Conservation (phyloP, 2,888 invertebrate species). For the Hesperia comma region DNA sequence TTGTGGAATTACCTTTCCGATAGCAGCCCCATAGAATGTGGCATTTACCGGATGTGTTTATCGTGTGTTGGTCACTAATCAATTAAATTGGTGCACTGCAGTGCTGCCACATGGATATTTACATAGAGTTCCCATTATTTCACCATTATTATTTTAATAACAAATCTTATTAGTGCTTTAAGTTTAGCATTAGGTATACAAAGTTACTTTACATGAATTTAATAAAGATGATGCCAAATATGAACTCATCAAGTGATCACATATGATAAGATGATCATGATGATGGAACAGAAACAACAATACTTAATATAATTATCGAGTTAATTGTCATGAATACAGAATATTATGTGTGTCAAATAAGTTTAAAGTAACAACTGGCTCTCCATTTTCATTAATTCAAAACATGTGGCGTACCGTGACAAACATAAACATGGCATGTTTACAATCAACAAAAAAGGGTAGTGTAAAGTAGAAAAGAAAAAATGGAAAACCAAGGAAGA, state of each 20-base stretch:
- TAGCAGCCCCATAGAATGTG: slow-evolving; percentile 19
- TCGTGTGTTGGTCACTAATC: slow-evolving; percentile 15
- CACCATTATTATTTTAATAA: background rate
- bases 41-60: slow-evolving; percentile 21
- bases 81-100: background rate
- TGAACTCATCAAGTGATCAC: background rate
- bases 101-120: background rate
- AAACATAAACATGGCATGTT: slow-evolving; percentile 5
- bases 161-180: background rate
- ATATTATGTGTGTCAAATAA: too few relatives aligned
- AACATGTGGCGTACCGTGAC: background rate
- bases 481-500: slow-evolving; percentile 28
- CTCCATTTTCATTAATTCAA: too few relatives aligned
- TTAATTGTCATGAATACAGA: too few relatives aligned
- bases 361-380: too few relatives aligned
- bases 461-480: slow-evolving; percentile 21
- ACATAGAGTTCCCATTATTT: background rate
- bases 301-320: too few relatives aligned
- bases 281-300: too few relatives aligned
- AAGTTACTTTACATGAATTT: background rate
- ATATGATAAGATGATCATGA: background rate
- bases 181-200: background rate
- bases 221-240: background rate
- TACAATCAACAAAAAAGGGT: slow-evolving; percentile 15
- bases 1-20: slow-evolving; percentile 22